These are phyloP conservation scores for Aix galericulata DNA, from an alignment of 2,113 vertebrate species.

Conservation along the genomic window DNA sequence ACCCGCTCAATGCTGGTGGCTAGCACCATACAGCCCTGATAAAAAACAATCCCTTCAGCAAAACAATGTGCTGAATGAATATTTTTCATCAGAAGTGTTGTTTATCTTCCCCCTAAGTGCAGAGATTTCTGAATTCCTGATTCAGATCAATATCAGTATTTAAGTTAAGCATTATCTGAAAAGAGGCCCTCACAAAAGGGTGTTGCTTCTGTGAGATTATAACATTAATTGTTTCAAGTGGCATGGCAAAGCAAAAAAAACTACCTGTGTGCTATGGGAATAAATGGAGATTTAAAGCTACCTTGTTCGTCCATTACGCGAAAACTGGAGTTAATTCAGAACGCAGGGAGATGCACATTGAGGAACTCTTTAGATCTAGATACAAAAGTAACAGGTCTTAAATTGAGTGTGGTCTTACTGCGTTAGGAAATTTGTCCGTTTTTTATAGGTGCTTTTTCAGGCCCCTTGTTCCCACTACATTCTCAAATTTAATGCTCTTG, in stretches of 20 bases:
- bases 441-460: conserved; percentile 71
- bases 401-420: conserved; percentile 46
- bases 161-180: not conserved
- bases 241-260: not conserved
- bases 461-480: conserved; percentile 66
- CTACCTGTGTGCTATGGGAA: not conserved
- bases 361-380: conserved; percentile 3
- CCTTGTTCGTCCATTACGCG: not conserved
- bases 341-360: not conserved
- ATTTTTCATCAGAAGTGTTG: conserved; percentile 76
- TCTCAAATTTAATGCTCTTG: conserved; percentile 79
- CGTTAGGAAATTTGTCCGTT: conserved; percentile 70
- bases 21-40: conserved; percentile 81
- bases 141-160: not conserved
- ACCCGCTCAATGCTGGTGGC: conserved; percentile 81
- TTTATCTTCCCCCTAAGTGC: conserved; percentile 50
- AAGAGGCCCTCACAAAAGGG: not conserved
- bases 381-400: conserved; percentile 44
- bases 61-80: conserved; percentile 83
- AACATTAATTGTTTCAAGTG: not conserved
- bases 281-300: conserved; percentile 5
- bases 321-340: not conserved
- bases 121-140: not conserved
- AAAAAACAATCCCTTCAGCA: conserved; percentile 81
- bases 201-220: not conserved